Conservation (phyloP, 2,113 vertebrate species). For the Brevimyrus niger region DNA sequence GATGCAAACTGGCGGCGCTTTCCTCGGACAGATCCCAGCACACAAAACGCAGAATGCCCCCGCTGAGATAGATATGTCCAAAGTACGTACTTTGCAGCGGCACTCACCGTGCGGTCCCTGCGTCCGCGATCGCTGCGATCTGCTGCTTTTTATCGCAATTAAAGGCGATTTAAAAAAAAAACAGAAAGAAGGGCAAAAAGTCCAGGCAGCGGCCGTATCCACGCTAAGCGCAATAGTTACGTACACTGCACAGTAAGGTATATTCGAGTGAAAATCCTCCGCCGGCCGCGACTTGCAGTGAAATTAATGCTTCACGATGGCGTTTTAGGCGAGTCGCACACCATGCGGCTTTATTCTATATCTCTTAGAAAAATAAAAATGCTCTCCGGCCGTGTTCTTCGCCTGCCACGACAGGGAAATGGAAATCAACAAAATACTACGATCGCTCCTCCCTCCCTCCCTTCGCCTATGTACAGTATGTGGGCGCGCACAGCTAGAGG, state of each 20-base stretch:
- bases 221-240: constrained; percentile 31
- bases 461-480: constrained; percentile 47
- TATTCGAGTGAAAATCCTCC: constrained; percentile 24
- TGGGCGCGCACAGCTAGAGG: constrained; percentile 25
- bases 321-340: background rate
- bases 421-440: constrained; percentile 50
- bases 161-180: constrained; percentile 7
- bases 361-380: constrained; percentile 22
- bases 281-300: constrained; percentile 37
- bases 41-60: constrained; percentile 19
- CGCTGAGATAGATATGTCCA: background rate
- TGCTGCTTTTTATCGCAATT: constrained; percentile 2
- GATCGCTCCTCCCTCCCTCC: constrained; percentile 58
- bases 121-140: background rate
- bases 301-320: constrained; percentile 21
- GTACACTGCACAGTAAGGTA: constrained; percentile 22
- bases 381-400: constrained; percentile 44
- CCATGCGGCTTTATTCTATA: constrained; percentile 18
- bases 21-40: background rate
- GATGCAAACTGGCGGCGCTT: constrained; percentile 26
- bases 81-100: background rate
- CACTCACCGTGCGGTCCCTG: constrained; percentile 45
- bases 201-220: constrained; percentile 35
- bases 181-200: constrained; percentile 34
- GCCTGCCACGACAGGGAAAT: constrained; percentile 51